Conservation (phyloP, 2,113 vertebrate species). For the Cathartes aura region DNA sequence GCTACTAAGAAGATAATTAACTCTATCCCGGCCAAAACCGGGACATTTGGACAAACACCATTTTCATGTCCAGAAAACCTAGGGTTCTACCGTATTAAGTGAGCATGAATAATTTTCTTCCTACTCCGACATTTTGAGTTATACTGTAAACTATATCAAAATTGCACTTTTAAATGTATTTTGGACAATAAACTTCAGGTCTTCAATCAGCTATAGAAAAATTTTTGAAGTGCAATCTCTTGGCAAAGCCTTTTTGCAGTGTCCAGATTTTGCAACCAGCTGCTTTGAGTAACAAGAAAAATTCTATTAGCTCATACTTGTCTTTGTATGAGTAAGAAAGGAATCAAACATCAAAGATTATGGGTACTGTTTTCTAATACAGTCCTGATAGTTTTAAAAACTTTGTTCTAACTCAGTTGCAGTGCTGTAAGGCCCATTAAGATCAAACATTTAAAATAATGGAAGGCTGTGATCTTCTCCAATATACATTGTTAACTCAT, state of each 20-base stretch:
- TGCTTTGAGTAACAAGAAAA: not conserved
- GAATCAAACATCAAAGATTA: slow-evolving; percentile 34
- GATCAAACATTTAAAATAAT: slow-evolving; percentile 45
- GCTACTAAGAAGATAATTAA: too few species aligned
- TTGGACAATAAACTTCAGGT: not conserved
- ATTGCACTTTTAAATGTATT: not conserved
- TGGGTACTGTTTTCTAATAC: slow-evolving; percentile 11
- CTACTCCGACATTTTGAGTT: not conserved
- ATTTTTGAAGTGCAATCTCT: not conserved
- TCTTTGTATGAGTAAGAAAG: slow-evolving; percentile 14
- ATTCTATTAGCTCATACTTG: not conserved
- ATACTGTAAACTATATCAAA: not conserved
- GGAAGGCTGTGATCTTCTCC: not conserved
- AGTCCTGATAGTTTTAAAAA: not conserved
- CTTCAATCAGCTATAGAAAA: not conserved
- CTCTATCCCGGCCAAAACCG: too few species aligned
- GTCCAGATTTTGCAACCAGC: not conserved
- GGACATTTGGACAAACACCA: not conserved
- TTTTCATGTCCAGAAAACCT: not conserved
- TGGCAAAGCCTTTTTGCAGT: not conserved
- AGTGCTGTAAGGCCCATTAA: slow-evolving; percentile 3
- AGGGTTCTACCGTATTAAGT: not conserved
- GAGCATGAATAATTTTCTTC: not conserved
- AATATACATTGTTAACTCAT: not conserved
- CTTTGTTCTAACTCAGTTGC: slow-evolving; percentile 36